Evolutionary conservation across 2,797 vertebrate genomes (phyloP).

Genomic region (Acipenser oxyrinchus): DNA sequence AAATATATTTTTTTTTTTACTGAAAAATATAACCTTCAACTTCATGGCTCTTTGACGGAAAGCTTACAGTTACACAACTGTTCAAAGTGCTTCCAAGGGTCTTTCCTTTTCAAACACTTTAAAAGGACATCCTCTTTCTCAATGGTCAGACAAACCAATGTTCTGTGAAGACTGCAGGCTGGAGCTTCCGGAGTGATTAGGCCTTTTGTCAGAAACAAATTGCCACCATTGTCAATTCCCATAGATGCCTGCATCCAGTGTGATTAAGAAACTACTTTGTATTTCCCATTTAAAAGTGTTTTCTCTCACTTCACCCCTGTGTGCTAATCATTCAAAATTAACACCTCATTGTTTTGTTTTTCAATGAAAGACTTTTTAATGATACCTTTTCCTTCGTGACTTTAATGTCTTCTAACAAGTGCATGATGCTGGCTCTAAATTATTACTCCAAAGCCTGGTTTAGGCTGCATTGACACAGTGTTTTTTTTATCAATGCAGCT

Average conservation of each 20-base stretch:
- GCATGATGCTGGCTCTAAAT: not conserved
- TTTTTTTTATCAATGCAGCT: not conserved
- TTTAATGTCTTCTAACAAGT: not conserved
- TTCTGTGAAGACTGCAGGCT: not conserved
- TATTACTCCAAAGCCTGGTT: not conserved
- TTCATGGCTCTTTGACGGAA: too few relatives aligned
- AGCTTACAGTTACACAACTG: too few relatives aligned
- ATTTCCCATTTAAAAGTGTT: not conserved
- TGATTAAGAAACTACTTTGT: not conserved
- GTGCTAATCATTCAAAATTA: slow-evolving; percentile 1
- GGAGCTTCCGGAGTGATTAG: not conserved
- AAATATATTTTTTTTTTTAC: too few relatives aligned
- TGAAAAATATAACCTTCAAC: too few relatives aligned
- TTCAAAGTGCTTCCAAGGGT: too few relatives aligned
- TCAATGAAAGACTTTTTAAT: not conserved
- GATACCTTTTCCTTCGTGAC: not conserved
- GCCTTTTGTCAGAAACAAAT: slow-evolving; percentile 4
- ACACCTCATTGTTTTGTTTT: not conserved
- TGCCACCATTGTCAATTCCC: not conserved
- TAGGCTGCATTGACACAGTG: not conserved
- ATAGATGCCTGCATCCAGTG: slow-evolving; percentile 1
- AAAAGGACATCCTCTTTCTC: not conserved
- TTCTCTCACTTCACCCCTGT: not conserved
- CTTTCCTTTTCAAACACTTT: not conserved
- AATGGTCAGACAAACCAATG: not conserved